These are phyloP conservation scores for Ramazzottius varieornatus DNA, from an alignment of 2,888 invertebrate genomes.

Conservation along the genomic window DNA sequence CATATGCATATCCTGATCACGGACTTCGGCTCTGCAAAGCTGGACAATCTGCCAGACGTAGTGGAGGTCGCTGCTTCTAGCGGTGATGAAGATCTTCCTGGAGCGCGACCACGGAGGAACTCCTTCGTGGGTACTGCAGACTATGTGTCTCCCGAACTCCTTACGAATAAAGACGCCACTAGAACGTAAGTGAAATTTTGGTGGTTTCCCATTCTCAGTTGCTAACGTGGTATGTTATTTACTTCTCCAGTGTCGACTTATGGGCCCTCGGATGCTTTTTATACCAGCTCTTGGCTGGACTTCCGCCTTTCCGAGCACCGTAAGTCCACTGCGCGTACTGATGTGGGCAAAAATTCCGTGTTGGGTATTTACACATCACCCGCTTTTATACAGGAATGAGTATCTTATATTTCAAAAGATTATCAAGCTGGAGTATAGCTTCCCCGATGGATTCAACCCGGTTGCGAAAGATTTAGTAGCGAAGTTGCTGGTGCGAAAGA, in stretches of 20 bases:
- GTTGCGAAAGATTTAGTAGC: conserved; percentile 63
- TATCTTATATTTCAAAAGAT: conserved; percentile 91
- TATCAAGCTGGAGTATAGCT: conserved; percentile 58
- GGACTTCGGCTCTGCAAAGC: conserved; percentile 87
- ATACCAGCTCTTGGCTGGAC: conserved; percentile 81
- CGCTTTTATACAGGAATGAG: conserved; percentile 38
- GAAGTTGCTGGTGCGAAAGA: conserved; percentile 39
- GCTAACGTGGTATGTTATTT: neutral
- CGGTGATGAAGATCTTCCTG: conserved; percentile 8
- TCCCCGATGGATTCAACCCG: conserved; percentile 65
- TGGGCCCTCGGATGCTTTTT: conserved; percentile 94
- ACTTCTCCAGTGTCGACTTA: conserved; percentile 41
- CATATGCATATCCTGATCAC: conserved; percentile 85
- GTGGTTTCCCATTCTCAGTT: neutral
- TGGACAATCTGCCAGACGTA: conserved; percentile 25
- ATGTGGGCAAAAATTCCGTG: neutral
- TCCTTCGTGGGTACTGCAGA: conserved; percentile 91
- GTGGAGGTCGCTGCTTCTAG: neutral
- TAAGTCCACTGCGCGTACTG: conserved; percentile 15
- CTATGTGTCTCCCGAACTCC: conserved; percentile 86
- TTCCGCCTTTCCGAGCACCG: conserved; percentile 62
- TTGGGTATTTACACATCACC: neutral
- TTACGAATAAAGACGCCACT: conserved; percentile 36
- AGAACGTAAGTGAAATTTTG: conserved; percentile 9
- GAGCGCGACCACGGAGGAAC: conserved; percentile 10